Conservation (phyloP, 1,140 invertebrate genomes). For the Drosophila serrata region DNA sequence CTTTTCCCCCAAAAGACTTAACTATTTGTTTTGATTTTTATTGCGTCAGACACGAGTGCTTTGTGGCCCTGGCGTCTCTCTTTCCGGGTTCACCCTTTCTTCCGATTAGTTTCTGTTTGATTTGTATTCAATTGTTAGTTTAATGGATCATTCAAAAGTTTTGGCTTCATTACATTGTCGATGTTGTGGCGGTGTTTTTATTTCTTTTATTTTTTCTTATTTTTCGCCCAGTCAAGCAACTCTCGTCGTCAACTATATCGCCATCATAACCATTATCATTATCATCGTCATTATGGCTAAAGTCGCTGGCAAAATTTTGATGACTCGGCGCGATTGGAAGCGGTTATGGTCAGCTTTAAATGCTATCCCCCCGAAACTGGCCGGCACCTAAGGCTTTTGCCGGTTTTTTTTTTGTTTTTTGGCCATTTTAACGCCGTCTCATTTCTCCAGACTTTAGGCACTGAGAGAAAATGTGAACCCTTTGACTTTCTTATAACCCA, state of each 20-base stretch:
- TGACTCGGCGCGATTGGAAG: constrained; percentile 40
- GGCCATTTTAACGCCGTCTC: constrained; percentile 37
- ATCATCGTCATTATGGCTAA: constrained; percentile 28
- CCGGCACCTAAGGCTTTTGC: constrained; percentile 8
- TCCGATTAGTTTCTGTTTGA: constrained; percentile 41
- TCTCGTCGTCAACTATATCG: constrained; percentile 27
- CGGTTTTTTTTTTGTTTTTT: no score
- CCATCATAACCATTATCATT: constrained; percentile 34
- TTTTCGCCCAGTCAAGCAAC: constrained; percentile 5
- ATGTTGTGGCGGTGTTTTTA: constrained; percentile 3
- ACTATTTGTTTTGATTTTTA: constrained; percentile 18
- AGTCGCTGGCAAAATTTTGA: constrained; percentile 39
- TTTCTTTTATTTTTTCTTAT: not conserved
- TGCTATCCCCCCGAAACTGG: not conserved
- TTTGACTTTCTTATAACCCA: no score
- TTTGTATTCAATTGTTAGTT: constrained; percentile 51
- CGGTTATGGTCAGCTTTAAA: constrained; percentile 33
- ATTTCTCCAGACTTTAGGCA: not conserved
- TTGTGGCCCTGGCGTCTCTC: constrained; percentile 8
- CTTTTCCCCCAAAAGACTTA: constrained; percentile 1
- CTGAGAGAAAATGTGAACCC: not conserved
- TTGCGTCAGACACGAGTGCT: constrained; percentile 28
- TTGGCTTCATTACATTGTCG: constrained; percentile 12
- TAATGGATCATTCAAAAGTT: constrained; percentile 45
- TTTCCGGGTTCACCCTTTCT: constrained; percentile 19